Evolutionary conservation across 2,888 invertebrate species (phyloP), one percentile per base, ranked within the genome.

Genomic region (Himalopsyche anomala): DNA sequence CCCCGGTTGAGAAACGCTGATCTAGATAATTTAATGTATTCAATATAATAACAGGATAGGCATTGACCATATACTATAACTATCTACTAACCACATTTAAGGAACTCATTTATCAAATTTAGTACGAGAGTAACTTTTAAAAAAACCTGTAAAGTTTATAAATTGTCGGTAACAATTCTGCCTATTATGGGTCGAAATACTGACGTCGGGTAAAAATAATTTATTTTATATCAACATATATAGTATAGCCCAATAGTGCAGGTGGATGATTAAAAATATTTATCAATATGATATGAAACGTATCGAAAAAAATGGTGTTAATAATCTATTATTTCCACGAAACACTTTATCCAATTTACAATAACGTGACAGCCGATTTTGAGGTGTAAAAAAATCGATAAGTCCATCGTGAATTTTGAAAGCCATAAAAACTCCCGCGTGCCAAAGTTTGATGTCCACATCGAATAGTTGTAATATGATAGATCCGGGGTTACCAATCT

Each of bases 381-480:
- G 38, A 12, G 36, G 15, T 74, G 15, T 0, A 74, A 74, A 15
- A 74, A 74, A 38, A 19, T 19, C 15, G 11, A 36, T 74, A 74
- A 74, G 74, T 74, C 74, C 38, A 38, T 36, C 36, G 74, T 74
- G 74, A 74, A 74, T 36, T 74, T 12, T 11, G 38, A 12, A 74
- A 36, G 74, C n/a, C 4, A 74, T 36, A 74, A 74, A 74, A 74
- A 74, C 74, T 36, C 11, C 5, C 5, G 36, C 36, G 74, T 74
- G 69, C 74, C 74, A 74, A 74, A 74, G 74, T 74, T 74, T 74
- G 74, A 74, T 28, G 12, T 36, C 38, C 74, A 36, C 36, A 74
- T 36, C 74, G 38, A 74, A 74, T 36, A 36, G 19, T 36, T 15
- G 36, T 36, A 74, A 28, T 38, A 74, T 15, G 38, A 74, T 28